These are phyloP conservation scores for Mormyrops attenuatus DNA, from an alignment of 2,797 vertebrate genomes.

Conservation along the genomic window DNA sequence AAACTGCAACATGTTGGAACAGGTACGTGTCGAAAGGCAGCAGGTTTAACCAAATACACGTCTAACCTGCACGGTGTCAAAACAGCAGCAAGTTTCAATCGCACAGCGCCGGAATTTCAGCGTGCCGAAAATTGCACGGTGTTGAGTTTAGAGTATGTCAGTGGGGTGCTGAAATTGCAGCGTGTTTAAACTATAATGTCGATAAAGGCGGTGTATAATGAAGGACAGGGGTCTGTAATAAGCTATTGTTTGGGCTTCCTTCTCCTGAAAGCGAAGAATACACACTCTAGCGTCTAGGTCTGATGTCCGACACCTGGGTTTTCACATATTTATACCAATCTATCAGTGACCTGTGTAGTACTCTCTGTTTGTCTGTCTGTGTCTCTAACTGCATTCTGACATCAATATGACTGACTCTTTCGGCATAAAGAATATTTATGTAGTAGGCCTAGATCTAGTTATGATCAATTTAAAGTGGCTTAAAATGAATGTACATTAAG, in stretches of 20 bases:
- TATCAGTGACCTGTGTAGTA: neutral
- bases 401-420: neutral
- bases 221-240: neutral
- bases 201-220: neutral
- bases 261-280: neutral
- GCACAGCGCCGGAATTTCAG: neutral
- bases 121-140: neutral
- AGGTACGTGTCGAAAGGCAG: neutral
- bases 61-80: neutral
- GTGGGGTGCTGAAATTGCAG: neutral
- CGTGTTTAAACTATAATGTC: neutral
- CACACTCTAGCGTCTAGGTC: neutral
- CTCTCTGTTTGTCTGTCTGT: neutral
- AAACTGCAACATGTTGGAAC: neutral
- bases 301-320: neutral
- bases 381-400: neutral
- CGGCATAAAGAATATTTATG: neutral
- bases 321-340: neutral
- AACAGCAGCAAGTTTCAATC: neutral
- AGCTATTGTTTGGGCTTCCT: neutral
- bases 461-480: neutral
- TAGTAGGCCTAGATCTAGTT: neutral
- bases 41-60: neutral
- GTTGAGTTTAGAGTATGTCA: neutral
- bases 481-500: neutral